A percentile compares a stretch with the other conserved stretches of the same genome.
Conservation (phyloP, 2,797 vertebrate genomes). For the Argya squamiceps region DNA sequence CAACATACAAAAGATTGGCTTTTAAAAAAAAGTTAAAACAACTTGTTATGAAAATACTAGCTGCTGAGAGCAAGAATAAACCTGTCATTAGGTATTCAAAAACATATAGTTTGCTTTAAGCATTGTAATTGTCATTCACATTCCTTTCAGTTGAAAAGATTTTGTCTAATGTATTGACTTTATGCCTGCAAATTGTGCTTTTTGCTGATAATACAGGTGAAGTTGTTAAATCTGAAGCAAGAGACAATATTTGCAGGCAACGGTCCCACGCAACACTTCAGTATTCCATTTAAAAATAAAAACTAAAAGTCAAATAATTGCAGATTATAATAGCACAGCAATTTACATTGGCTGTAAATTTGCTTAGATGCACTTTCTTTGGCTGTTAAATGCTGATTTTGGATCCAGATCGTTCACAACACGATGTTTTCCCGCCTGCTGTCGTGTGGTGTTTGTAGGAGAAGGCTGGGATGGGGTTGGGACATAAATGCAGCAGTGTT, state of each 20-base stretch:
- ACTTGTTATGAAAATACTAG: neutral
- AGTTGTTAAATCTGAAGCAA: neutral
- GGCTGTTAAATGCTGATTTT: neutral
- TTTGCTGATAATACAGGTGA: neutral
- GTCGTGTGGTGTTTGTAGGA: neutral
- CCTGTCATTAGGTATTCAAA: neutral
- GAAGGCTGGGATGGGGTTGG: neutral
- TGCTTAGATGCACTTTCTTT: neutral
- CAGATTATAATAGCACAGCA: neutral
- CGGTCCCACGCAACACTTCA: neutral
- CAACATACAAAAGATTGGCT: neutral
- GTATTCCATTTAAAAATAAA: neutral
- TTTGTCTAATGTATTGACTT: neutral
- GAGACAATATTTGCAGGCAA: neutral
- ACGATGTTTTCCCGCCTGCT: neutral
- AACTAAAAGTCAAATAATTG: neutral
- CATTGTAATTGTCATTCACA: neutral
- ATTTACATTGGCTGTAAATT: neutral
- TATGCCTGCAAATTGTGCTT: neutral
- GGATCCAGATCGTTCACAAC: neutral
- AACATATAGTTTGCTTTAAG: neutral
- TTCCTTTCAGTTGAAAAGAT: neutral
- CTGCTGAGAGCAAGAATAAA: neutral
- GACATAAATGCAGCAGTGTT: neutral
- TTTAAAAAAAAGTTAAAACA: neutral